Percentiles rank a stretch among this genome's conserved stretches.
phyloP scores from a whole-genome alignment of 2,888 invertebrate genomes.

The Esperia sulphurella region DNA sequence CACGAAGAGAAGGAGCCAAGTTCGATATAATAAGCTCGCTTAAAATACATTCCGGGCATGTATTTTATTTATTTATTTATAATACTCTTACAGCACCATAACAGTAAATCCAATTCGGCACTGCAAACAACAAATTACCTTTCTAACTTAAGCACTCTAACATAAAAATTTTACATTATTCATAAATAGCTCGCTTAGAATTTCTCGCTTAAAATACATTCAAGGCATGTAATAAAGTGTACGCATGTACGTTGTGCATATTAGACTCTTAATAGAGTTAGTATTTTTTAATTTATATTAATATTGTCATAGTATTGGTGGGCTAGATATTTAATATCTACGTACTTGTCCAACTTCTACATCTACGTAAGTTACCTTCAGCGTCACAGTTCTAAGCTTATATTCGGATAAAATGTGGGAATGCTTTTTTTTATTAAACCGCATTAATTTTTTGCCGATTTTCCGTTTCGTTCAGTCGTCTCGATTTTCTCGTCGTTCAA shows the following conservation, averaged over 20 bases:
- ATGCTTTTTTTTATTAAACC: slow-evolving; percentile 28
- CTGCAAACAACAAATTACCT: too few relatives aligned
- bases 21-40: neutral
- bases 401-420: slow-evolving; percentile 25
- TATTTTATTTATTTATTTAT: neutral
- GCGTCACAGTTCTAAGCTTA: neutral
- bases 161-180: too few relatives aligned
- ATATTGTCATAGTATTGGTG: neutral
- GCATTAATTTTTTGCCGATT: slow-evolving; percentile 4
- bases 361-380: neutral
- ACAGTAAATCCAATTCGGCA: too few relatives aligned
- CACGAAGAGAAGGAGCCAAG: slow-evolving; percentile 4
- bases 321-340: neutral
- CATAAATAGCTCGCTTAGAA: too few relatives aligned
- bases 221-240: too few relatives aligned
- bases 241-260: too few relatives aligned
- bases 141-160: too few relatives aligned
- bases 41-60: neutral
- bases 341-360: neutral
- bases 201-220: neutral
- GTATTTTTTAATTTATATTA: too few relatives aligned
- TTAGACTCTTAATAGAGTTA: too few relatives aligned
- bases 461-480: slow-evolving; percentile 19
- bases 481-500: slow-evolving; percentile 19
- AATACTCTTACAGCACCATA: too few relatives aligned